phyloP scores from a whole-genome alignment of 1,140 invertebrate species.

The Orius insidiosus region DNA sequence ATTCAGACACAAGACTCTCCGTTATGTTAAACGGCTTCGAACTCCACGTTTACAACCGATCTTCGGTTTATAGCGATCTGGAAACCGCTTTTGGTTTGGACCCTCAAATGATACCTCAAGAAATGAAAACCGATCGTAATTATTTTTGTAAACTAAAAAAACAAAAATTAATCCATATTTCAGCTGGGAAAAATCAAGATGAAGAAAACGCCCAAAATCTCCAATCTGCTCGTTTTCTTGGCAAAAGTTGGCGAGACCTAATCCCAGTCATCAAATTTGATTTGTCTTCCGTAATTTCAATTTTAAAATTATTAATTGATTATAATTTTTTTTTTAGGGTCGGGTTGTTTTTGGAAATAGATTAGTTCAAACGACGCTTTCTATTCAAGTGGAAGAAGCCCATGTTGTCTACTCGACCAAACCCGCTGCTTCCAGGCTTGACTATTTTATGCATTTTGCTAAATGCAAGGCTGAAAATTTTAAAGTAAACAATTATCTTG shows the following conservation, averaged over 20 bases:
- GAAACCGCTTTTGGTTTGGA: conserved; percentile 81
- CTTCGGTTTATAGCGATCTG: conserved; percentile 68
- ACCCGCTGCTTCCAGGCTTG: conserved; percentile 76
- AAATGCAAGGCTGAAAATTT: conserved; percentile 92
- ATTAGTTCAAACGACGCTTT: conserved; percentile 79
- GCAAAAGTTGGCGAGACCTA: conserved; percentile 83
- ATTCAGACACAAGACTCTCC: conserved; percentile 84
- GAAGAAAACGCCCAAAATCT: conserved; percentile 17
- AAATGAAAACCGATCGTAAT: background rate
- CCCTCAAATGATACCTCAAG: conserved; percentile 45
- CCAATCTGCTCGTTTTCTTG: conserved; percentile 25
- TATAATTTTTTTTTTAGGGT: too few relatives aligned
- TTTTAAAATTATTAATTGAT: too few relatives aligned
- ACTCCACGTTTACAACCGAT: conserved; percentile 89
- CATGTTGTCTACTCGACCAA: conserved; percentile 92
- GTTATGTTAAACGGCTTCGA: conserved; percentile 92
- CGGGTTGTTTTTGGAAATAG: conserved; percentile 93
- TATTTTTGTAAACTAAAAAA: too few relatives aligned
- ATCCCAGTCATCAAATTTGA: conserved; percentile 95
- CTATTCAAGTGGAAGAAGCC: conserved; percentile 83
- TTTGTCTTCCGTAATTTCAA: conserved; percentile 62
- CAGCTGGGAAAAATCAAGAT: background rate
- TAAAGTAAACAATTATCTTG: too few relatives aligned
- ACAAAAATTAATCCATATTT: too few relatives aligned
- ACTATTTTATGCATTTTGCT: conserved; percentile 91